Percentiles rank a stretch among this genome's conserved stretches.
These are phyloP conservation scores for Coregonus suidteri DNA, from an alignment of 2,797 vertebrate species.

Conservation along the genomic window DNA sequence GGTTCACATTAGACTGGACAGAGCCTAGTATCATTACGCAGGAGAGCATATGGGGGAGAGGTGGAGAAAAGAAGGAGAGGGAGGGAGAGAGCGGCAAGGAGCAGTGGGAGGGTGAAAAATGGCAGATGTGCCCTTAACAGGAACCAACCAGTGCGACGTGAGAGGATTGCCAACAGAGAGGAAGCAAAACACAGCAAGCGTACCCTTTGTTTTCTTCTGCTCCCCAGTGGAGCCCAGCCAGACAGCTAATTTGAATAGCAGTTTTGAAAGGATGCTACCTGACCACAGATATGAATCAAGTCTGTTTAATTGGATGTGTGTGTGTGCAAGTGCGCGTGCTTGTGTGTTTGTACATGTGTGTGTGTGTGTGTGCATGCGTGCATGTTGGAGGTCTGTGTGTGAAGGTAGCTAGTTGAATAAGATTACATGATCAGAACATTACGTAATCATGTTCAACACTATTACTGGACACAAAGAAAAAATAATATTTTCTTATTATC, in stretches of 20 bases:
- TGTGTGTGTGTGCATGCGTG: too few relatives aligned
- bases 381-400: neutral
- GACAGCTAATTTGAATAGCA: slow-evolving; percentile 29
- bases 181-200: neutral
- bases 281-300: slow-evolving; percentile 28
- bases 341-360: too few relatives aligned
- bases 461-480: neutral
- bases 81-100: slow-evolving; percentile 12
- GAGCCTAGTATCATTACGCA: slow-evolving; percentile 25
- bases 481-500: neutral
- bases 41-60: slow-evolving; percentile 5
- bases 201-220: slow-evolving; percentile 30
- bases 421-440: neutral
- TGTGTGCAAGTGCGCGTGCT: neutral
- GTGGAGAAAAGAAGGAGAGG: neutral
- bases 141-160: slow-evolving; percentile 45
- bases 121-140: slow-evolving; percentile 54
- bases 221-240: slow-evolving; percentile 21
- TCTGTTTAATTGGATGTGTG: slow-evolving; percentile 16
- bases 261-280: slow-evolving; percentile 4
- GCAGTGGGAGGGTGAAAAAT: slow-evolving; percentile 37
- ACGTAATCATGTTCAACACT: neutral
- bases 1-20: slow-evolving; percentile 15
- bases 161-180: slow-evolving; percentile 43
- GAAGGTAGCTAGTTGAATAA: too few relatives aligned